Evolutionary conservation across 2,113 vertebrate species (phyloP).

Genomic region (Smithornis capensis): DNA sequence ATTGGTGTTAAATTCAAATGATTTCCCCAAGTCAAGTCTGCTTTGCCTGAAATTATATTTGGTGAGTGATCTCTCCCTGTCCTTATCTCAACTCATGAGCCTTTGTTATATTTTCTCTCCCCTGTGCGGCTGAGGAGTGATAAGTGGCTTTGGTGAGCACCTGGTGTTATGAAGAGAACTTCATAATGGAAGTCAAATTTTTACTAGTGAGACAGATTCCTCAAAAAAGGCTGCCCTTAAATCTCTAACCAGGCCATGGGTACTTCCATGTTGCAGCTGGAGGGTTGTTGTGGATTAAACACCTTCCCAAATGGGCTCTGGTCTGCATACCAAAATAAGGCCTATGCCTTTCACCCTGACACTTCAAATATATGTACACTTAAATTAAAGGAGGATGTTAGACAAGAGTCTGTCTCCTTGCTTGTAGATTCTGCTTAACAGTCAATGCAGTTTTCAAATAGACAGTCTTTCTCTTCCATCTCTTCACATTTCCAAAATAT

Average conservation of each 20-base stretch:
- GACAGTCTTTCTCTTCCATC: not conserved
- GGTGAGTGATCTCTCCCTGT: not conserved
- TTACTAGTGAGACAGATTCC: not conserved
- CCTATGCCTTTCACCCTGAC: not conserved
- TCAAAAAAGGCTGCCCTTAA: not conserved
- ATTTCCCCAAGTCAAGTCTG: not conserved
- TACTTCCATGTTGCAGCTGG: not conserved
- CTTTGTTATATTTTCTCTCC: not conserved
- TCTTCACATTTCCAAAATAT: not conserved
- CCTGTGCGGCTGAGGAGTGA: not conserved
- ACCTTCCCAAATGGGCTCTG: not conserved
- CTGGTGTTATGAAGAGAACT: too few relatives aligned
- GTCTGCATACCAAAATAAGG: not conserved
- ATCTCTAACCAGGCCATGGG: not conserved
- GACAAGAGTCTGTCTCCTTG: not conserved
- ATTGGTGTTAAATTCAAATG: not conserved
- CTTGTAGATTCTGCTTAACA: not conserved
- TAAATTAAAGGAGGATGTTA: not conserved
- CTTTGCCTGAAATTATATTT: not conserved
- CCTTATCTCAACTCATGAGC: not conserved
- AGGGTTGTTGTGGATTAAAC: not conserved
- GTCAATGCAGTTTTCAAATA: not conserved
- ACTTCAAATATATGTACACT: not conserved
- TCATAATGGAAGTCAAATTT: not conserved
- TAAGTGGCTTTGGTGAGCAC: not conserved